A percentile compares a stretch with the other conserved stretches of the same genome.
Conservation (phyloP, 2,888 invertebrate genomes). For the Sylvicola cinctus region DNA sequence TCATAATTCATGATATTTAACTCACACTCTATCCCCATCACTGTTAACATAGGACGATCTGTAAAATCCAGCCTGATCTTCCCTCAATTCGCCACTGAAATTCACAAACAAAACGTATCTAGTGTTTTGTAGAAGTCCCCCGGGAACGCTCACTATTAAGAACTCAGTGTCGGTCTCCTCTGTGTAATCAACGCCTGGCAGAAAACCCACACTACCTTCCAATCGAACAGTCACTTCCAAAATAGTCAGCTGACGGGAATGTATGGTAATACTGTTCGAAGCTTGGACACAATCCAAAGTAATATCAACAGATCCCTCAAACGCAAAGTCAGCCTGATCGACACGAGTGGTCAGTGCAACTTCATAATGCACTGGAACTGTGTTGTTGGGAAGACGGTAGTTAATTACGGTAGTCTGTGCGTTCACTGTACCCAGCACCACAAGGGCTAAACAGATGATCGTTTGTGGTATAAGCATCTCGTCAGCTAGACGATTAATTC, state of each 20-base stretch:
- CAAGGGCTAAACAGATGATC: conserved; percentile 2
- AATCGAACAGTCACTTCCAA: conserved; percentile 6
- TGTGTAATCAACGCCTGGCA: neutral
- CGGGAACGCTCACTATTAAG: neutral
- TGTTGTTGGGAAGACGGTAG: conserved; percentile 32
- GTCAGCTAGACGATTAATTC: neutral
- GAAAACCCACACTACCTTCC: conserved; percentile 3
- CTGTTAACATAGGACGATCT: conserved; percentile 29
- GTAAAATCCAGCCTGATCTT: conserved; percentile 41
- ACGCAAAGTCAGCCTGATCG: conserved; percentile 15
- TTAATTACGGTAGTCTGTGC: neutral
- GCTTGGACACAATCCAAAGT: conserved; percentile 25
- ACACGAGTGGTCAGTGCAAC: conserved; percentile 30
- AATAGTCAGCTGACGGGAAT: conserved; percentile 30
- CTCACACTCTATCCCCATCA: conserved; percentile 9
- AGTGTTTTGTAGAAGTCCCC: neutral
- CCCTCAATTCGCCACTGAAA: conserved; percentile 33
- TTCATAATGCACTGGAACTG: conserved; percentile 31
- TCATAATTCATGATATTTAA: neutral
- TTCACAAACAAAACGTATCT: conserved; percentile 29
- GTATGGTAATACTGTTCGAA: conserved; percentile 32
- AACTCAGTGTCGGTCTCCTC: conserved; percentile 5
- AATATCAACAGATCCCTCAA: conserved; percentile 27
- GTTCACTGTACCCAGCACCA: neutral
- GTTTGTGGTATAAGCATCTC: neutral